Evolutionary conservation across 2,113 vertebrate species (phyloP).

Genomic region (Geothlypis trichas): DNA sequence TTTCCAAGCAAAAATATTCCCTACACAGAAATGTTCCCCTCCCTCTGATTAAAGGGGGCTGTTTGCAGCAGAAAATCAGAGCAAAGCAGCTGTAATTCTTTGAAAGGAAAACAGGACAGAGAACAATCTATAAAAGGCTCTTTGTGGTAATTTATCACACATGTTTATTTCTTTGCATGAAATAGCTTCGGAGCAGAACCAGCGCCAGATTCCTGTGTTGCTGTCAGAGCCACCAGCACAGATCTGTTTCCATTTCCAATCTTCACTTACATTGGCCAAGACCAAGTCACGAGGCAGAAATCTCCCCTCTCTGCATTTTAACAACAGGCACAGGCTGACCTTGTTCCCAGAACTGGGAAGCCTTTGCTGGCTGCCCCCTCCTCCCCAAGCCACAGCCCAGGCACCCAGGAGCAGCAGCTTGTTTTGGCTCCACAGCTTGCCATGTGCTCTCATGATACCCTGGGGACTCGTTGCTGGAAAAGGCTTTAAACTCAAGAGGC

Average conservation of each 20-base stretch:
- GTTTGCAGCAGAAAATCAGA: constrained; percentile 24
- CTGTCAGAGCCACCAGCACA: constrained; percentile 60
- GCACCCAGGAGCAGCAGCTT: neutral
- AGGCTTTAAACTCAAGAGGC: neutral
- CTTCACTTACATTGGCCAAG: constrained; percentile 37
- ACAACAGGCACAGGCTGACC: constrained; percentile 56
- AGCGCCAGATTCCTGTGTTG: constrained; percentile 49
- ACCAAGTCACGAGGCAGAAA: constrained; percentile 30
- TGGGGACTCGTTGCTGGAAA: neutral
- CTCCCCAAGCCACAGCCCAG: neutral
- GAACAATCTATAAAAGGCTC: constrained; percentile 67
- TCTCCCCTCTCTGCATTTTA: constrained; percentile 45
- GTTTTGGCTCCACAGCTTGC: neutral
- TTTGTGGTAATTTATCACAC: constrained; percentile 68
- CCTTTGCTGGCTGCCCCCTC: neutral
- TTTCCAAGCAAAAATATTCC: neutral
- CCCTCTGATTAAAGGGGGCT: neutral
- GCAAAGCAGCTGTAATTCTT: constrained; percentile 54
- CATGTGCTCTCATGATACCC: neutral
- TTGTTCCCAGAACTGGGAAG: constrained; percentile 43
- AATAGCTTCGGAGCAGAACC: constrained; percentile 8
- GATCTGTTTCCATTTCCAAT: constrained; percentile 61
- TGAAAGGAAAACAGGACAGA: constrained; percentile 58
- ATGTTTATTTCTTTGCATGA: constrained; percentile 59
- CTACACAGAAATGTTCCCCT: neutral